Evolutionary conservation across 2,888 invertebrate species (phyloP), one percentile per base, ranked within the genome.

Genomic region (Athalia circularis): DNA sequence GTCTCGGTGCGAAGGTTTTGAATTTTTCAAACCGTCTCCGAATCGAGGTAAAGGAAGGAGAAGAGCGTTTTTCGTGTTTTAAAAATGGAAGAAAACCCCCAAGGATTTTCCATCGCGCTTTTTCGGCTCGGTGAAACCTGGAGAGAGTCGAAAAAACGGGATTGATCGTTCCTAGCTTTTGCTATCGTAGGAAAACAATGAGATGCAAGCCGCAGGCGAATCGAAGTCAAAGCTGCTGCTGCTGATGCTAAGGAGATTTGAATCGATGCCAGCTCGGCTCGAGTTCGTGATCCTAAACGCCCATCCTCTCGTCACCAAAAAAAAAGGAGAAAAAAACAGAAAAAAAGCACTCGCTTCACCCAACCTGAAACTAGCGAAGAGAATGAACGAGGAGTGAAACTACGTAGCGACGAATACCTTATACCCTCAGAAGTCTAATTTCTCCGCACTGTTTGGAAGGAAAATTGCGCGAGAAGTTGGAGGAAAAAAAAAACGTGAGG

Each of bases 201-300:
- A 9, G 59, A 61, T 72, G 47, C 47, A n/a, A 47, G 13, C 15
- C 72, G 43, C 7, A 61, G 47, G 72, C 72, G 59, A 9, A 13
- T 43, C 1, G 72, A 9, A 47, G 47, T 59, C 72, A 47, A 72
- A 72, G 72, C 72, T 3, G 15, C 13, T n/a, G 48, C 59, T 15
- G 72, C 59, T 3, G 15, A 11, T 13, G 50, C 59, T 15, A 11
- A 45, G 57, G 15, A 72, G 48, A 47, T 72, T 72, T 72, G 72
- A 72, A 72, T 59, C 72, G 72, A 72, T 72, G 72, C 72, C 72
- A 75, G n/a, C 13, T 29, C 13, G 47, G 75, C n/a, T 29, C 48
- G 9, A 13, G 59, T 15, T 72, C 59, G 59, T 59, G 68, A 68
- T 68, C 43, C 48, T 13, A 59, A 57, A 45, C 48, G 48, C 45